Percentiles rank a stretch among this genome's conserved stretches.
phyloP scores from a whole-genome alignment of 2,888 invertebrate species.

The Tetranychus truncatus region DNA sequence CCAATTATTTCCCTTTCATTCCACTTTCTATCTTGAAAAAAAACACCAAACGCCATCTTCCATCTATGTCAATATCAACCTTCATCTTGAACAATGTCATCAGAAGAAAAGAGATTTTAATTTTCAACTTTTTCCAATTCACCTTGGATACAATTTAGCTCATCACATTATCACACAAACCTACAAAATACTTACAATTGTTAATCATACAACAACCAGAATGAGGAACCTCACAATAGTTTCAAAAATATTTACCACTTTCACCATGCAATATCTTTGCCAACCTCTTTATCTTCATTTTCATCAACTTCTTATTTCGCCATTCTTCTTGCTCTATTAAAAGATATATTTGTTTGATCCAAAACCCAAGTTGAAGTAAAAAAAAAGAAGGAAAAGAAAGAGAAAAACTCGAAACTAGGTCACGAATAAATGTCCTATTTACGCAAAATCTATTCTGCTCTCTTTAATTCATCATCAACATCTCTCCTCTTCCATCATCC shows the following conservation, averaged over 20 bases:
- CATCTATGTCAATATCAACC: background rate
- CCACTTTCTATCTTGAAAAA: background rate
- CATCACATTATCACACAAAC: too few species aligned
- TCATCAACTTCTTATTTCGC: background rate
- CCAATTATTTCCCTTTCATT: background rate
- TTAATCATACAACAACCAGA: too few species aligned
- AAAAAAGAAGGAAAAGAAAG: background rate
- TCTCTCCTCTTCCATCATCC: background rate
- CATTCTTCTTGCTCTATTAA: background rate
- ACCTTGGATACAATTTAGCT: background rate
- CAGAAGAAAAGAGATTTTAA: background rate
- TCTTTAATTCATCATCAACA: background rate
- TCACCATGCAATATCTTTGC: background rate
- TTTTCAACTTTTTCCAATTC: background rate
- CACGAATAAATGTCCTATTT: background rate
- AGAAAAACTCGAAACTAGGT: background rate
- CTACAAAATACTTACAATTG: too few species aligned
- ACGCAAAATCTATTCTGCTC: background rate
- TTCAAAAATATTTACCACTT: background rate
- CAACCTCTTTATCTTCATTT: background rate
- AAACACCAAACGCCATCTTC: background rate
- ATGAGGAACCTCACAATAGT: background rate
- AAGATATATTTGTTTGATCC: background rate
- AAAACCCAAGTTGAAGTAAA: background rate
- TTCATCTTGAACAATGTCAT: background rate